A percentile compares a stretch with the other conserved stretches of the same genome.
Evolutionary conservation across 1,140 invertebrate species (phyloP).

Genomic region (Drosophila lacteicornis): DNA sequence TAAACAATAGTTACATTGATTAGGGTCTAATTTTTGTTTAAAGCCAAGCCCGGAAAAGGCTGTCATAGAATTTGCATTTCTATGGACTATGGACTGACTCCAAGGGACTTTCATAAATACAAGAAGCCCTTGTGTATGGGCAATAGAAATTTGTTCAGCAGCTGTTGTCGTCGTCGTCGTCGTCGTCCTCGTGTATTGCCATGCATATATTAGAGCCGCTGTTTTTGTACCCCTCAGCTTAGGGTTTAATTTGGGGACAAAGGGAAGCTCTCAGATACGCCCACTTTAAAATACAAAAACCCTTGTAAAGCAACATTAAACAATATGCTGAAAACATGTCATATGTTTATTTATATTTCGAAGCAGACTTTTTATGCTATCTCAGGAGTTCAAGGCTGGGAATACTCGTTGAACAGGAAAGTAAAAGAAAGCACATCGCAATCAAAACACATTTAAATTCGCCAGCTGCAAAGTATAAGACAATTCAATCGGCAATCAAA

Average conservation of each 20-base stretch:
- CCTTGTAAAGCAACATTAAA: slow-evolving; percentile 43
- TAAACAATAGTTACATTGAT: slow-evolving; percentile 65
- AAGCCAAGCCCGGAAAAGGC: slow-evolving; percentile 30
- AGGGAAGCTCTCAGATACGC: slow-evolving; percentile 16
- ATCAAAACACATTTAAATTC: slow-evolving; percentile 26
- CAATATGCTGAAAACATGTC: slow-evolving; percentile 15
- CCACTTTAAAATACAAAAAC: slow-evolving; percentile 10
- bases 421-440: slow-evolving; percentile 11
- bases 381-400: background rate
- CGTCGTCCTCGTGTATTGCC: slow-evolving; percentile 23
- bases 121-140: slow-evolving; percentile 7
- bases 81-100: slow-evolving; percentile 6
- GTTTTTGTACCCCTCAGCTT: slow-evolving; percentile 13
- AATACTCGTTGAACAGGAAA: slow-evolving; percentile 1
- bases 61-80: slow-evolving; percentile 61
- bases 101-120: slow-evolving; percentile 40
- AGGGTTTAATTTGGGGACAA: slow-evolving; percentile 28
- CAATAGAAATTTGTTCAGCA: slow-evolving; percentile 56
- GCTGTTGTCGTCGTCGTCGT: slow-evolving; percentile 36
- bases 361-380: background rate
- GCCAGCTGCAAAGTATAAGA: background rate
- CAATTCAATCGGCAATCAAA: slow-evolving; percentile 8
- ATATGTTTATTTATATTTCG: slow-evolving; percentile 34
- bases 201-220: slow-evolving; percentile 66
- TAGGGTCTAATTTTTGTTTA: slow-evolving; percentile 61